phyloP scores from a whole-genome alignment of 1,140 invertebrate genomes.

The Drosophila yakuba region DNA sequence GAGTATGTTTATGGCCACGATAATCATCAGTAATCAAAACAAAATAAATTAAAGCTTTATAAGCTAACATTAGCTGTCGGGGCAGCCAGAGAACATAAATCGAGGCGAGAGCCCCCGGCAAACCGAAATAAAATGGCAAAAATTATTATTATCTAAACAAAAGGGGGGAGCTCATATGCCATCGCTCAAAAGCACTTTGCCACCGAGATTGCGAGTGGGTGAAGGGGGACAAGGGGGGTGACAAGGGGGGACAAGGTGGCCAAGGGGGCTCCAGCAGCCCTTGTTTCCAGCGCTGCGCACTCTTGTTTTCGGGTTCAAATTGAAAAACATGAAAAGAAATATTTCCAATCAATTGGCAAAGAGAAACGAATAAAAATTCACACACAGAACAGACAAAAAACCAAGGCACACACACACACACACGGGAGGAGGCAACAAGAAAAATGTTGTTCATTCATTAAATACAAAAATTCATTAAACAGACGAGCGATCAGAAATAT shows the following conservation, averaged over 20 bases:
- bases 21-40: constrained; percentile 76
- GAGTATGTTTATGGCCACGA: constrained; percentile 56
- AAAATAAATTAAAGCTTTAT: constrained; percentile 80
- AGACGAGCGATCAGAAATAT: constrained; percentile 59
- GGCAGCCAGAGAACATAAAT: constrained; percentile 66
- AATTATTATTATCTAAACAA: constrained; percentile 80
- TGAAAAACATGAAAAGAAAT: constrained; percentile 80
- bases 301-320: constrained; percentile 63
- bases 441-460: constrained; percentile 82
- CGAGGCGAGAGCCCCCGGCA: constrained; percentile 35
- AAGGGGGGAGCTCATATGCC: constrained; percentile 61
- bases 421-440: constrained; percentile 41
- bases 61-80: constrained; percentile 75
- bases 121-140: constrained; percentile 62
- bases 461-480: constrained; percentile 79
- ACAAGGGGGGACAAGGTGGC: too few relatives aligned
- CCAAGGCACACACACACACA: constrained; percentile 8
- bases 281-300: constrained; percentile 5
- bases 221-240: too few relatives aligned
- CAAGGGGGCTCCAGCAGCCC: background rate
- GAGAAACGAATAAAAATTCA: constrained; percentile 78
- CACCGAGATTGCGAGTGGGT: constrained; percentile 3
- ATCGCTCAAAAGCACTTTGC: constrained; percentile 61
- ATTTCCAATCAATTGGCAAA: constrained; percentile 82
- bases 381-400: constrained; percentile 36